Percentiles rank a stretch among this genome's conserved stretches.
These are phyloP conservation scores for Sebastes kiyomatsui DNA, from an alignment of 2,797 vertebrate genomes.

Conservation along the genomic window DNA sequence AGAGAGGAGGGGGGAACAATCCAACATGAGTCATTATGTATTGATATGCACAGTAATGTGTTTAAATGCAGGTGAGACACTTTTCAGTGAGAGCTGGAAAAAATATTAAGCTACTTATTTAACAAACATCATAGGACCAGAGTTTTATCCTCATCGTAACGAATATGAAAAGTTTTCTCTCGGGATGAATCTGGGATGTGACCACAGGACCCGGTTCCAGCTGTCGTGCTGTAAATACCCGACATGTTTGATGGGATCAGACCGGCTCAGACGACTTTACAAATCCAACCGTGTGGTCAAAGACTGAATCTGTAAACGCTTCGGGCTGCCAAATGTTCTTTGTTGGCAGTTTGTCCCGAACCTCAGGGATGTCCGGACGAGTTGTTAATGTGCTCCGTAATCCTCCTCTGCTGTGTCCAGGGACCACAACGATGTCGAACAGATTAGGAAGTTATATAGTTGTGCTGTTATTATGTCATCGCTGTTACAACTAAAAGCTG, in stretches of 20 bases:
- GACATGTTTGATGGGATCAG: conserved; percentile 65
- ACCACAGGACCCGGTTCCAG: conserved; percentile 17
- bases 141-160: background rate
- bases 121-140: background rate
- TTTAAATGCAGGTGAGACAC: background rate
- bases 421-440: background rate
- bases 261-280: conserved; percentile 45
- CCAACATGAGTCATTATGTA: background rate
- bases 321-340: conserved; percentile 38
- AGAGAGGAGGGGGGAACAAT: background rate
- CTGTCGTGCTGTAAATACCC: conserved; percentile 46
- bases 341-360: conserved; percentile 30
- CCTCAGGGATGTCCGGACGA: conserved; percentile 17
- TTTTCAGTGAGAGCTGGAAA: background rate
- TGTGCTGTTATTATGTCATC: background rate
- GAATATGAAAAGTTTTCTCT: background rate
- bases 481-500: background rate
- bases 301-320: conserved; percentile 35
- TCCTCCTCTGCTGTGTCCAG: conserved; percentile 11
- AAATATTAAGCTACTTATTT: background rate
- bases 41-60: background rate
- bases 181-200: background rate
- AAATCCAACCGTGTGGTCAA: conserved; percentile 40
- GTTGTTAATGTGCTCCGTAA: conserved; percentile 3
- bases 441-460: conserved; percentile 9